Evolutionary conservation across 2,888 invertebrate species (phyloP).

Genomic region (Charanyca ferruginea): DNA sequence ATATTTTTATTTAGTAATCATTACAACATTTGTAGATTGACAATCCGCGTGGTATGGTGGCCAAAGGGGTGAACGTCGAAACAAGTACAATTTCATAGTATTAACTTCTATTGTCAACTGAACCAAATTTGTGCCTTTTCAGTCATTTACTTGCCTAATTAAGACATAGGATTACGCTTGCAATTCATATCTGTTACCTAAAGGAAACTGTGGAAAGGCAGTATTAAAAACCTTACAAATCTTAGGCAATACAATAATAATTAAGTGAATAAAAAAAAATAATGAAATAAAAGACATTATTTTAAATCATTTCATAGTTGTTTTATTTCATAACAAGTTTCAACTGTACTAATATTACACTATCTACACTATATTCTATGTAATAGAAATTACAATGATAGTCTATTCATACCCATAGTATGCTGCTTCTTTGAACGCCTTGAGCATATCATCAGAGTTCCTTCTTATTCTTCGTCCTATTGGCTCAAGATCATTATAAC

Average conservation of each 20-base stretch:
- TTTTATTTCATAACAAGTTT: slow-evolving; percentile 76
- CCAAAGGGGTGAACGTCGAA: slow-evolving; percentile 1
- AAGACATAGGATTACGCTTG: slow-evolving; percentile 63
- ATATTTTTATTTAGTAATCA: no score
- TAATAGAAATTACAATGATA: slow-evolving; percentile 7
- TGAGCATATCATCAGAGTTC: slow-evolving; percentile 94
- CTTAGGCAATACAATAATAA: slow-evolving; percentile 77
- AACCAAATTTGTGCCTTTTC: slow-evolving; percentile 70
- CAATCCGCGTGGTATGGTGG: slow-evolving; percentile 6
- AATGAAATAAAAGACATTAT: slow-evolving; percentile 90
- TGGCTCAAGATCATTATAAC: slow-evolving; percentile 98
- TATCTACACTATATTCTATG: slow-evolving; percentile 33
- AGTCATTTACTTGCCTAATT: slow-evolving; percentile 56
- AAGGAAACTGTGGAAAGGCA: slow-evolving; percentile 73
- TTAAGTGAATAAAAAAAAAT: slow-evolving; percentile 79
- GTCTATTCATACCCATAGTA: slow-evolving; percentile 94
- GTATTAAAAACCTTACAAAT: slow-evolving; percentile 78
- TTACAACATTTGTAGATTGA: no score
- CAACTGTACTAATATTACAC: slow-evolving; percentile 57
- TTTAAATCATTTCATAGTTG: slow-evolving; percentile 80
- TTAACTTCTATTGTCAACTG: slow-evolving; percentile 48
- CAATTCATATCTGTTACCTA: slow-evolving; percentile 63
- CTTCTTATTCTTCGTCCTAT: slow-evolving; percentile 95
- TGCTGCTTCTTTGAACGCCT: slow-evolving; percentile 94
- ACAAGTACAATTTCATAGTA: slow-evolving; percentile 48